A percentile compares a stretch with the other conserved stretches of the same genome.
Evolutionary conservation across 64 coral and sea anemone genomes (phyloP).

Genomic region (Cladopsammia gracilis): DNA sequence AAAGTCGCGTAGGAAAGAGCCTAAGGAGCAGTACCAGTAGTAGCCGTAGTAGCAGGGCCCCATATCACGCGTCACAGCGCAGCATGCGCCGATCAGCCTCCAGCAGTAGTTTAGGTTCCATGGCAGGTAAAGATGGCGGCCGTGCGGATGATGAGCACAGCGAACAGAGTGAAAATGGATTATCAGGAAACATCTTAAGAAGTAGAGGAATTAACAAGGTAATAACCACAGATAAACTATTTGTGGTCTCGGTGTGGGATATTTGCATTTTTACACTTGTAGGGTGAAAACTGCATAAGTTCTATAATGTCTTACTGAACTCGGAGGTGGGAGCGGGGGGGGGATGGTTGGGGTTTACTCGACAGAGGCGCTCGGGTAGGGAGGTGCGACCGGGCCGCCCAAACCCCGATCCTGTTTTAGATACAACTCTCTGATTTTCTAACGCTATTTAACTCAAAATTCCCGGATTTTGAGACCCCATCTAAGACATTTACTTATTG

Average conservation of each 20-base stretch:
- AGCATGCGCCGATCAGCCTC: slow-evolving; percentile 70
- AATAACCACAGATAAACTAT: not conserved
- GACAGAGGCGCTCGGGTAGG: too few species aligned
- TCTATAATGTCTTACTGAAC: too few species aligned
- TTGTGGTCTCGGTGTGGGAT: not conserved
- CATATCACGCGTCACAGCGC: slow-evolving; percentile 74
- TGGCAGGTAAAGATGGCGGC: slow-evolving; percentile 61
- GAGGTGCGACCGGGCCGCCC: too few species aligned
- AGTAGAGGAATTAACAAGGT: not conserved
- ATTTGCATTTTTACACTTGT: not conserved
- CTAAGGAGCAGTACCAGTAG: slow-evolving; percentile 63
- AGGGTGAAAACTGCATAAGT: too few species aligned
- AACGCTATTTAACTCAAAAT: too few species aligned
- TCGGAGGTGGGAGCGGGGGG: too few species aligned
- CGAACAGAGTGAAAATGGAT: not conserved
- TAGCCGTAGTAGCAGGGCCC: slow-evolving; percentile 71
- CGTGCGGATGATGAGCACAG: slow-evolving; percentile 16
- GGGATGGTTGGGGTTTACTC: too few species aligned
- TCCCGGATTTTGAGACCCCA: too few species aligned
- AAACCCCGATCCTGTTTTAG: too few species aligned
- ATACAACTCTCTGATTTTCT: too few species aligned
- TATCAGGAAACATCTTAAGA: slow-evolving; percentile 8
- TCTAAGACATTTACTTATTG: too few species aligned
- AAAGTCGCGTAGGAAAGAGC: slow-evolving; percentile 61
- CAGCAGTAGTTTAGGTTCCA: slow-evolving; percentile 69